Percentiles rank a stretch among this genome's conserved stretches.
phyloP scores from a whole-genome alignment of 2,888 invertebrate species.

The Pantelozetes paolii region DNA sequence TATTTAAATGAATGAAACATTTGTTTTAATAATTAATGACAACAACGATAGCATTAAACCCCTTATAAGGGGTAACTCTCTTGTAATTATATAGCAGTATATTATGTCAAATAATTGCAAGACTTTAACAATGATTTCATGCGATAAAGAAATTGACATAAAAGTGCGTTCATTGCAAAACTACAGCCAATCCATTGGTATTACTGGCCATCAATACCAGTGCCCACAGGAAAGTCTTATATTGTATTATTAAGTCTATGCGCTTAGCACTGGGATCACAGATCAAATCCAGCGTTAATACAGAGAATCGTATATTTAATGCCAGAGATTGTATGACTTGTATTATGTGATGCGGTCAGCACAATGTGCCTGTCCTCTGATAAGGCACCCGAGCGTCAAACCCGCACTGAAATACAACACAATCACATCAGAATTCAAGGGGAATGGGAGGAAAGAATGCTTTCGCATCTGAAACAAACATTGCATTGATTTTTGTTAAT shows the following conservation, averaged over 20 bases:
- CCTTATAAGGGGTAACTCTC: no score
- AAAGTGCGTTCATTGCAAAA: not conserved
- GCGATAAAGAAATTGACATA: not conserved
- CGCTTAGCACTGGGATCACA: not conserved
- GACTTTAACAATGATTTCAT: not conserved
- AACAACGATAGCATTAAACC: no score
- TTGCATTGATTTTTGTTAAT: not conserved
- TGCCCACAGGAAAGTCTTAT: not conserved
- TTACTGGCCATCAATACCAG: no score
- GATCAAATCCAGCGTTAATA: conserved; percentile 4
- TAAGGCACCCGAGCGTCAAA: conserved; percentile 1
- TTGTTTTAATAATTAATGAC: no score
- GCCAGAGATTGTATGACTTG: not conserved
- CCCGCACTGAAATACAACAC: not conserved
- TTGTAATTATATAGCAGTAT: no score
- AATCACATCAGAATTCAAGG: conserved; percentile 12
- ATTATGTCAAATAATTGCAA: no score
- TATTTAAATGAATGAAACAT: no score
- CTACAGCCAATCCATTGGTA: not conserved
- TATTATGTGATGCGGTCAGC: conserved; percentile 15
- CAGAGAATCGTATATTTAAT: conserved; percentile 3
- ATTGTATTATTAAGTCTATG: not conserved
- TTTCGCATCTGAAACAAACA: not conserved
- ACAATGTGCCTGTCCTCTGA: conserved; percentile 1
- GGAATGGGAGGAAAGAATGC: not conserved